Evolutionary conservation across 2,113 vertebrate species (phyloP), one percentile per base, ranked within the genome.

Genomic region (Cichladusa arquata): DNA sequence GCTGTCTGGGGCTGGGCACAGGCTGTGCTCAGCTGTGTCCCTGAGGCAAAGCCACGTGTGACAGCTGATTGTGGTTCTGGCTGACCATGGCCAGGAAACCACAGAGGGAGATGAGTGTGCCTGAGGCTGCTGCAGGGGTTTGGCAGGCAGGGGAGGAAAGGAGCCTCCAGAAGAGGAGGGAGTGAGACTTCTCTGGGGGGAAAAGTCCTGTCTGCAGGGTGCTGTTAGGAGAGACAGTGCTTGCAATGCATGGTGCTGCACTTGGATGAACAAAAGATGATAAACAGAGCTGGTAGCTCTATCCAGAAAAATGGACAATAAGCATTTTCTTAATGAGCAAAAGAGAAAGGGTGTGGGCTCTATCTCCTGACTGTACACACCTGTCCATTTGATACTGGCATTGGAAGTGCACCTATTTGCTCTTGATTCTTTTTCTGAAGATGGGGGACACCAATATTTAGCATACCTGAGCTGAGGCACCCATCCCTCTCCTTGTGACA

Each of bases 201-300:
- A 57, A 22, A 17, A 40, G 14, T 45, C 47, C 67, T 47, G 19
- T 47, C 60, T 56, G 11, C 25, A 50, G 42, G 56, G 34, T 54
- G 34, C 51, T 24, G 0, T 26, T 11, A 34, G 29, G 42, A 78
- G 45, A 12, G 6, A 36, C 18, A 48, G 12, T 13, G 47, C 42
- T 58, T 47, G n/a, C 50, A n/a, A 6, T 0, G 0, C n/a, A 1
- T 6, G 8, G 6, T 5, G 6, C 9, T 60, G 62, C 45, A 48
- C 2, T 1, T 4, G 48, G 29, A 38, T 48, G 74, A 83, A 61
- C 50, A 64, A 34, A 67, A 80, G 36, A 25, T 17, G 19, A 31
- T 9, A 2, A 38, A 24, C 5, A 56, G 40, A 74, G 64, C 34
- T 38, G 47, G 5, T 17, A 58, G 29, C 9, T 79, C 40, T 19